Evolutionary conservation across 64 coral and sea anemone genomes (phyloP).

Genomic region (Montipora sp.): DNA sequence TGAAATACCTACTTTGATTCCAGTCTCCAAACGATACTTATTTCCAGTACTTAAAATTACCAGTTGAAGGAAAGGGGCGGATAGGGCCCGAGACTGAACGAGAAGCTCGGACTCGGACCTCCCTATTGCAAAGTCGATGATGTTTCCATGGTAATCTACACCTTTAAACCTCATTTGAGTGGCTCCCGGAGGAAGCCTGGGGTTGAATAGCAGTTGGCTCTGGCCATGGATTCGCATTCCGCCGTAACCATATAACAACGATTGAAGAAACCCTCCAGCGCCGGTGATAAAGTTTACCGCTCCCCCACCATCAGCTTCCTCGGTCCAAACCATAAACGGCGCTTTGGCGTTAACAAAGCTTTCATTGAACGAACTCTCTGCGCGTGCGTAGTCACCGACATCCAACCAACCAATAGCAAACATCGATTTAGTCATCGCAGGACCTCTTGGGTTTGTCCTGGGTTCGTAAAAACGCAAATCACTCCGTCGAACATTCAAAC

Average conservation of each 20-base stretch:
- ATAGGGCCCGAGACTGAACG: slow-evolving; percentile 67
- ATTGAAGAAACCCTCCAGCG: slow-evolving; percentile 94
- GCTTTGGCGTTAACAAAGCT: slow-evolving; percentile 83
- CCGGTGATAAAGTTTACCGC: slow-evolving; percentile 94
- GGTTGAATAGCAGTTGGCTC: slow-evolving; percentile 75
- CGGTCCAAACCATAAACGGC: slow-evolving; percentile 95
- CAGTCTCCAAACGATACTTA: slow-evolving; percentile 27
- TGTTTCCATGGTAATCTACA: slow-evolving; percentile 87
- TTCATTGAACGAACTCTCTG: slow-evolving; percentile 70
- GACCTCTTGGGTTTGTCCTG: slow-evolving; percentile 81
- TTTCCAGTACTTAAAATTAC: slow-evolving; percentile 4
- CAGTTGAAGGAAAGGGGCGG: slow-evolving; percentile 46
- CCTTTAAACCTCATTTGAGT: slow-evolving; percentile 66
- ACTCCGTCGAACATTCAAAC: slow-evolving; percentile 58
- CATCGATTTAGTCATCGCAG: slow-evolving; percentile 99
- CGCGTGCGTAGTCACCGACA: slow-evolving; percentile 57
- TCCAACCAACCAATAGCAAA: slow-evolving; percentile 94
- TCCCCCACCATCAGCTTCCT: slow-evolving; percentile 69
- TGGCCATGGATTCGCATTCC: slow-evolving; percentile 76
- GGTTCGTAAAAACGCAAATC: slow-evolving; percentile 84
- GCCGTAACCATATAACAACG: slow-evolving; percentile 87
- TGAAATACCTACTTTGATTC: neutral
- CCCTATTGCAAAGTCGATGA: slow-evolving; percentile 61
- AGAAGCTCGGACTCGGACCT: slow-evolving; percentile 41
- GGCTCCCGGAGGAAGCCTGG: slow-evolving; percentile 57